Evolutionary conservation across 2,797 vertebrate species (phyloP).

Genomic region (Sebastiscus albofasciatus): DNA sequence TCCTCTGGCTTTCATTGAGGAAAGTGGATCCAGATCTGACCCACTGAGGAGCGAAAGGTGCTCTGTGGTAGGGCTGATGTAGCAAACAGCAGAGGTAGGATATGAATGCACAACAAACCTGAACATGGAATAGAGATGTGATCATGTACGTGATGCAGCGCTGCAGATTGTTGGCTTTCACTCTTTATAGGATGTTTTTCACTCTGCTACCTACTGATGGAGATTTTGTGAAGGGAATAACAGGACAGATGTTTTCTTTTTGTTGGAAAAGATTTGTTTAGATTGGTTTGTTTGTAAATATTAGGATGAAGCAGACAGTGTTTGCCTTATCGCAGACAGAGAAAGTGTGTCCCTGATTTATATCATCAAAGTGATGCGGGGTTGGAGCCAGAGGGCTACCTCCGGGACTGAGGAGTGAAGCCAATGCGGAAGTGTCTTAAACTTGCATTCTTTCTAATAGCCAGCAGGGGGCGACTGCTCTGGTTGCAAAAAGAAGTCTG

Average conservation of each 20-base stretch:
- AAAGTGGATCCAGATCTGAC: conserved; percentile 69
- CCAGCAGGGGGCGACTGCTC: no score
- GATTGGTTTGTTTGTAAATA: conserved; percentile 20
- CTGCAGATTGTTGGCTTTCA: background rate
- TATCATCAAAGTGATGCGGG: conserved; percentile 2
- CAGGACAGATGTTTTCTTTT: background rate
- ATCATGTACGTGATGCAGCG: background rate
- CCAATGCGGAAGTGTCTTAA: no score
- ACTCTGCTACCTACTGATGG: background rate
- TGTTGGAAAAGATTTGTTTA: background rate
- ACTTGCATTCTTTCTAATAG: no score
- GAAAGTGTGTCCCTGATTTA: conserved; percentile 3
- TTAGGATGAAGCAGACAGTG: background rate
- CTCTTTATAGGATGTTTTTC: background rate
- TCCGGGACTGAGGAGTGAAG: no score
- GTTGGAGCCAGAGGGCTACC: no score
- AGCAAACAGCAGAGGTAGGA: background rate
- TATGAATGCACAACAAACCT: background rate
- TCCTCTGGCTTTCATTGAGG: conserved; percentile 46
- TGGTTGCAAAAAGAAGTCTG: no score
- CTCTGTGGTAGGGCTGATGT: background rate
- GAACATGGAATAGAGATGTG: background rate
- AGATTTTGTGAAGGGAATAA: background rate
- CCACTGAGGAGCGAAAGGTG: conserved; percentile 1
- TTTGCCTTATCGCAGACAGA: background rate